Base-by-base conservation (phyloP, 2,113 vertebrate species). In the Corythornis vintsioides region DNA sequence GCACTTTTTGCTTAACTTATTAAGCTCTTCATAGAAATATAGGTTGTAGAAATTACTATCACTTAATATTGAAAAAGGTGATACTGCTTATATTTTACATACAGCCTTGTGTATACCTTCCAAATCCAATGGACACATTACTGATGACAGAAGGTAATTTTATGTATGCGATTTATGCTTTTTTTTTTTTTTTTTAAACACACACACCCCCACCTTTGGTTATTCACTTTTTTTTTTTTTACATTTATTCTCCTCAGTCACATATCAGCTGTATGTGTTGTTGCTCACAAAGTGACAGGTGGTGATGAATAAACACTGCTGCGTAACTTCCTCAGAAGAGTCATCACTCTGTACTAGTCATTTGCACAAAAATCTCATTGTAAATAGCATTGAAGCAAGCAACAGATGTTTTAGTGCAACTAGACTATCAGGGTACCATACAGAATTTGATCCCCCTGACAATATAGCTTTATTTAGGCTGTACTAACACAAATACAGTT, bases 261-360 rank as follows among this genome's bases (percentile, higher is more conserved):
- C 1, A 0, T 33, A 35, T 18, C 64, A 55, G 64, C 67, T 83
- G 21, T 59, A 52, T 15, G 15, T 86, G 67, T 91, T 67, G 9
- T 5, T 88, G 48, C 55, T 80, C 59, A 50, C 76, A 80, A 42
- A 72, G 76, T 33, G 76, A 77, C 81, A 83, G 59, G 72, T 86
- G 90, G 73, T 91, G 63, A 72, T 79, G 81, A 72, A 78, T 71
- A 92, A 89, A 86, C 57, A 40, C 33, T 40, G 57, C 84, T 64
- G 50, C 11, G 1, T 72, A 76, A 89, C 48, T 80, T 89, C 42
- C 35, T 83, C 10, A 0, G 81, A 71, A 86, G 53, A 85, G n/a
- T 29, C 56, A 40, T 18, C 53, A 52, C 63, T 59, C 64, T 50
- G 21, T 22, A 22, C 63, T 10, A 50, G 53, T 57, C 71, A 88